These are phyloP conservation scores for Nibea coibor DNA, from an alignment of 2,113 vertebrate genomes.

Conservation along the genomic window DNA sequence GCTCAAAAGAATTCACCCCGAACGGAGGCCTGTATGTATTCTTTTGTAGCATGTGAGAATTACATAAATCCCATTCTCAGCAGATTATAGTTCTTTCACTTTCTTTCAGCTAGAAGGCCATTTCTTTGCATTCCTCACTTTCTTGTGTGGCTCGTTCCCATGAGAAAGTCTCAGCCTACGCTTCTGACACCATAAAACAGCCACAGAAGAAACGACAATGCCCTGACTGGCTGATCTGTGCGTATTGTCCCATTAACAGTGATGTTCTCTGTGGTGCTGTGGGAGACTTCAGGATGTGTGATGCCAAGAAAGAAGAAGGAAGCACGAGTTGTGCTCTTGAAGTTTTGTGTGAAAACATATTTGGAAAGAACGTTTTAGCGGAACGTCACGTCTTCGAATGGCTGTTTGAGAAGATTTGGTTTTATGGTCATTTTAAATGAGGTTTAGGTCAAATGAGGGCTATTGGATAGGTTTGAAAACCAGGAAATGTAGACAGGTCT, in stretches of 20 bases:
- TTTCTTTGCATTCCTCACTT: slow-evolving; percentile 66
- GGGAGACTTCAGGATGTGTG: background rate
- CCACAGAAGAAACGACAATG: slow-evolving; percentile 33
- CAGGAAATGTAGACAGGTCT: no score
- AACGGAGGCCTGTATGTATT: slow-evolving; percentile 12
- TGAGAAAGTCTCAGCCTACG: slow-evolving; percentile 69
- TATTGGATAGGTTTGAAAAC: no score
- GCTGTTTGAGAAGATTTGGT: background rate
- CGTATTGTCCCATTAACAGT: slow-evolving; percentile 47
- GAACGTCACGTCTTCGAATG: background rate
- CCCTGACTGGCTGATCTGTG: slow-evolving; percentile 7
- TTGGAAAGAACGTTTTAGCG: background rate
- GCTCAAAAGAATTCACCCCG: slow-evolving; percentile 8
- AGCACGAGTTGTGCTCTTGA: background rate
- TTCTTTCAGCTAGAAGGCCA: slow-evolving; percentile 39
- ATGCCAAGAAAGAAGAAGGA: background rate
- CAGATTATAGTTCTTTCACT: slow-evolving; percentile 62
- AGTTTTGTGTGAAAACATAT: background rate
- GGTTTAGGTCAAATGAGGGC: no score
- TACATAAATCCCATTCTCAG: slow-evolving; percentile 63
- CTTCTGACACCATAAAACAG: slow-evolving; percentile 40
- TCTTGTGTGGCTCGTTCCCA: slow-evolving; percentile 61
- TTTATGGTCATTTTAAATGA: background rate
- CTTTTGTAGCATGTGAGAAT: slow-evolving; percentile 64
- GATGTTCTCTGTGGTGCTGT: slow-evolving; percentile 36